Evolutionary conservation across 2,888 invertebrate genomes (phyloP), one percentile per base, ranked within the genome.

Genomic region (Lysandra bellargus): DNA sequence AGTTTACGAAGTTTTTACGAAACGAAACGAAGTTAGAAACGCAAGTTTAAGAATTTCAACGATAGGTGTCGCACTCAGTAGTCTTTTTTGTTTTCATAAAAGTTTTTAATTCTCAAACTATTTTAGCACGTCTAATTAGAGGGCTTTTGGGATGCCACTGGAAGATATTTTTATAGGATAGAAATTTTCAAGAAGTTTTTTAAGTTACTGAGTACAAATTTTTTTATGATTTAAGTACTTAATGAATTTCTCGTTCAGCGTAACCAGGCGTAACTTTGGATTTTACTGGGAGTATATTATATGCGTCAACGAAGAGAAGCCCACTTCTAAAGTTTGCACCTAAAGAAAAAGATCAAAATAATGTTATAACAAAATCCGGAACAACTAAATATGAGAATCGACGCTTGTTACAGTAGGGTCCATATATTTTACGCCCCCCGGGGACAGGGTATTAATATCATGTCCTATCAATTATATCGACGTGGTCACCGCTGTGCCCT

Each of bases 391-490:
- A n/a, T 44, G 44, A 30, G 92, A 93, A 88, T 89, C 88, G 92
- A 92, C 92, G 90, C 83, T 82, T 73, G 64, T 82, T 81, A 83
- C 82, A 86, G 87, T 84, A 86, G 79, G 77, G 87, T 86, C 88
- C 88, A 92, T 92, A 92, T 91, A 91, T 92, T 90, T 88, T 85
- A 88, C 84, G 85, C 90, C 90, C 90, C 87, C 89, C 30, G 87
- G 87, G 88, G 87, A 87, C 81, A 84, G 86, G 87, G 87, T 90
- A 91, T 91, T 91, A 92, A 92, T 91, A 92, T 91, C 89, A 88
- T 89, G 91, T 89, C 90, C 91, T 90, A 92, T 92, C 91, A 92
- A 92, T 92, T 92, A 92, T 87, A 85, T 81, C 83, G 85, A 84
- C 86, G 88, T 87, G 92, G 91, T 90, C 89, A 89, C 88, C 87